Evolutionary conservation across 2,113 vertebrate genomes (phyloP), one percentile per base, ranked within the genome.

Genomic region (Hylia prasina): DNA sequence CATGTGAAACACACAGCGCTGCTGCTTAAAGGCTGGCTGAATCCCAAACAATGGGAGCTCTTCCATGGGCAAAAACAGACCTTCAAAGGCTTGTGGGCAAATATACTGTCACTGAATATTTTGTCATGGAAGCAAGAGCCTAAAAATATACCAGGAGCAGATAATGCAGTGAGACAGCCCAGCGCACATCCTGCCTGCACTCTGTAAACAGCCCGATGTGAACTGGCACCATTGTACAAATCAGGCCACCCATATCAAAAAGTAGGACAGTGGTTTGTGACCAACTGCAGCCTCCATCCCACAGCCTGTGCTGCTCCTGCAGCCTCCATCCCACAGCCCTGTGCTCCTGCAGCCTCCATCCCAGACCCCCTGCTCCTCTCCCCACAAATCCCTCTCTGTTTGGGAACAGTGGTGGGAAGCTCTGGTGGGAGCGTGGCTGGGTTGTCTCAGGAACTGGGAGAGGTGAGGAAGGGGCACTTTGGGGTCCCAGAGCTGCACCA

Each of bases 91-190:
- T 65, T 19, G 77, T 27, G 69, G 70, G 80, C 83, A 96, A 93
- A 94, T 42, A 70, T 6, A 63, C 83, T 91, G 90, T 91, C 91
- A 89, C 92, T n/a, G 91, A 96, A 37, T 84, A 96, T 87, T 89
- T 91, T 83, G 69, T 97, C 92, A 91, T 75, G 68, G 82, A 65
- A 91, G 94, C 91, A 50, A 81, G 42, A 85, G 90, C 90, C 88
- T 88, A 44, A 87, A 93, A 97, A 92, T 86, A 66, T 4, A 56
- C 28, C 80, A 51, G 9, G 50, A 77, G 92, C 44, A 80, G 97
- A 60, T 87, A 90, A 96, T 83, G 89, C 84, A 50, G n/a, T 18
- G 90, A 45, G 92, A 96, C 92, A 95, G 95, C 28, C 15, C 51
- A 1, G 94, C 33, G 11, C 72, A 90, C 92, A 95, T 91, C 93